Conservation (phyloP, 2,113 vertebrate genomes). For the Scortum barcoo region DNA sequence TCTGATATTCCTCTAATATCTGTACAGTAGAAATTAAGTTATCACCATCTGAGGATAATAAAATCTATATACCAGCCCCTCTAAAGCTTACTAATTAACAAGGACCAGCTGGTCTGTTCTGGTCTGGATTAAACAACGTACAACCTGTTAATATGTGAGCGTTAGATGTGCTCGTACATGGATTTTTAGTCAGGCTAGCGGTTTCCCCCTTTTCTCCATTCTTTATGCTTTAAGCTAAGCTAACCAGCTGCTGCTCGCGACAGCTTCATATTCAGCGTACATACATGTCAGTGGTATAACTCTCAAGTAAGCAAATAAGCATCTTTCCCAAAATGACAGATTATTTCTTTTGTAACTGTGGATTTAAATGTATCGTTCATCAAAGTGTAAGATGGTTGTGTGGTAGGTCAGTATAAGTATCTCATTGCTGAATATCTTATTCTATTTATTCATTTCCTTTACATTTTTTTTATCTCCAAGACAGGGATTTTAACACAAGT, state of each 20-base stretch:
- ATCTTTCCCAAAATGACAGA: neutral
- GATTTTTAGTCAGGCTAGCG: no score
- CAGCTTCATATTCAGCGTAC: neutral
- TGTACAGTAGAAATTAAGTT: neutral
- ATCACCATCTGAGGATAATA: neutral
- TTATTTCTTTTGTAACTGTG: neutral
- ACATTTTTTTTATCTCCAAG: neutral
- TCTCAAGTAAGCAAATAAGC: neutral
- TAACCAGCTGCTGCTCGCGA: neutral
- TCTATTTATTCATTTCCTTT: neutral
- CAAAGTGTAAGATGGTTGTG: neutral
- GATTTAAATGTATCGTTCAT: neutral
- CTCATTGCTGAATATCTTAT: no score
- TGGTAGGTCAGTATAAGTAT: neutral
- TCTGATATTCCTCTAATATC: neutral
- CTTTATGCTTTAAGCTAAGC: neutral
- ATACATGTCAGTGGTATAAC: neutral
- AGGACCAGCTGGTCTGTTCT: no score
- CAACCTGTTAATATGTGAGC: no score
- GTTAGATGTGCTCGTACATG: no score
- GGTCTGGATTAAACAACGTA: no score
- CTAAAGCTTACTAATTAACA: no score
- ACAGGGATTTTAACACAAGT: neutral
- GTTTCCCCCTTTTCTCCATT: no score
- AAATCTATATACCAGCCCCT: neutral